A percentile compares a stretch with the other conserved stretches of the same genome.
phyloP scores from a whole-genome alignment of 1,140 invertebrate genomes.

The Drosophila miranda region DNA sequence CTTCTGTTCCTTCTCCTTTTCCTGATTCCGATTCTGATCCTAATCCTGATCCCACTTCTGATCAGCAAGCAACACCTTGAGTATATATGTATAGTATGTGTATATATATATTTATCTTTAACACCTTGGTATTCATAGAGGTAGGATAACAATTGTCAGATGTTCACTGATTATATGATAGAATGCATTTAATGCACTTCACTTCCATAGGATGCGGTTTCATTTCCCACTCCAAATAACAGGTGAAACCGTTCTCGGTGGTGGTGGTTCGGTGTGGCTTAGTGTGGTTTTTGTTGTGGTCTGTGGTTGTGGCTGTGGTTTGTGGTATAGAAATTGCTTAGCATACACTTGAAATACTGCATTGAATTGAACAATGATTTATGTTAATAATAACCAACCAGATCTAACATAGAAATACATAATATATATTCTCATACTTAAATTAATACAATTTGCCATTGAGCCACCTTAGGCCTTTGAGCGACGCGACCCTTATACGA shows the following conservation, averaged over 20 bases:
- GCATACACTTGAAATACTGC: constrained; percentile 48
- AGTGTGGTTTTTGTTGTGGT: constrained; percentile 11
- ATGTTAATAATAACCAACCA: constrained; percentile 47
- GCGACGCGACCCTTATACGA: constrained; percentile 25
- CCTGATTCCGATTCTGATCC: not conserved
- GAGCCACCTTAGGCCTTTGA: constrained; percentile 32
- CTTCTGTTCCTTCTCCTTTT: constrained; percentile 7
- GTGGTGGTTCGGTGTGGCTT: constrained; percentile 24
- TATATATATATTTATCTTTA: constrained; percentile 54
- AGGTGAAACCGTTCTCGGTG: constrained; percentile 52
- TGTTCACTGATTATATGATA: constrained; percentile 55
- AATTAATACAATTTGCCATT: constrained; percentile 45
- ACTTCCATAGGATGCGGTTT: constrained; percentile 25
- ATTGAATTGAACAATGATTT: constrained; percentile 49
- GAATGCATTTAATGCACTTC: constrained; percentile 30
- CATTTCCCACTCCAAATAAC: constrained; percentile 31
- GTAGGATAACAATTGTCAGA: constrained; percentile 77
- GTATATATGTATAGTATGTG: constrained; percentile 39
- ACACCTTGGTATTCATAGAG: constrained; percentile 74
- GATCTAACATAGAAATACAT: constrained; percentile 48
- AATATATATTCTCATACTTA: constrained; percentile 47
- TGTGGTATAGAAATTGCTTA: constrained; percentile 28
- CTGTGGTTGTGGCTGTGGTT: not conserved
- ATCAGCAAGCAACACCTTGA: constrained; percentile 40
- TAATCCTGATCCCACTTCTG: constrained; percentile 13